Conservation (phyloP, 2,888 invertebrate genomes). For the Drosophila tanythrix region DNA sequence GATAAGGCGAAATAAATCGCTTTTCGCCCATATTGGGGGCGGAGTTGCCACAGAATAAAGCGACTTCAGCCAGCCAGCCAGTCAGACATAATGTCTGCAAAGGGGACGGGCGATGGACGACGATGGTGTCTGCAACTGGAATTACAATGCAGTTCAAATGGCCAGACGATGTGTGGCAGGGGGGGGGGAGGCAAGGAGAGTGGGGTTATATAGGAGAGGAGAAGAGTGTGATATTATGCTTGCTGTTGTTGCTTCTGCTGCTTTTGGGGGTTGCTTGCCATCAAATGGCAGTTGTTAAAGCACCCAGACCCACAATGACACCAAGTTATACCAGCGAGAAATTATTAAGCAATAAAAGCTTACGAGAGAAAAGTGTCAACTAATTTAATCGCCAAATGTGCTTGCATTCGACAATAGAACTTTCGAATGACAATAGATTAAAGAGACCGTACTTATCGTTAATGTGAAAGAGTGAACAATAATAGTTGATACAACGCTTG, state of each 20-base stretch:
- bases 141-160: slow-evolving; percentile 60
- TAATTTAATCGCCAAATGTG: slow-evolving; percentile 1
- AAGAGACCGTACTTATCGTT: background rate
- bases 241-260: slow-evolving; percentile 8
- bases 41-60: background rate
- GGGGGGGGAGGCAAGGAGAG: background rate
- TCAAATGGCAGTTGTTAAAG: slow-evolving; percentile 32
- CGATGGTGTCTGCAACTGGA: slow-evolving; percentile 48
- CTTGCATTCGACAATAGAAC: background rate
- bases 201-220: slow-evolving; percentile 8
- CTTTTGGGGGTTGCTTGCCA: slow-evolving; percentile 52
- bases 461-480: background rate
- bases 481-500: background rate
- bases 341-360: slow-evolving; percentile 4
- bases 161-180: slow-evolving; percentile 25
- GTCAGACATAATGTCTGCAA: slow-evolving; percentile 51
- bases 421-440: background rate
- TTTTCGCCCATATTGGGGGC: slow-evolving; percentile 45
- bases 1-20: slow-evolving; percentile 76
- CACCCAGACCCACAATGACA: slow-evolving; percentile 27
- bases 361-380: background rate
- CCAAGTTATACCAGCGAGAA: slow-evolving; percentile 15
- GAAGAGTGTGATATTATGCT: background rate
- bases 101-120: background rate
- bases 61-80: slow-evolving; percentile 12